A percentile compares a stretch with the other conserved stretches of the same genome.
phyloP scores from a whole-genome alignment of 2,113 vertebrate genomes.

The Notothenia rossii region DNA sequence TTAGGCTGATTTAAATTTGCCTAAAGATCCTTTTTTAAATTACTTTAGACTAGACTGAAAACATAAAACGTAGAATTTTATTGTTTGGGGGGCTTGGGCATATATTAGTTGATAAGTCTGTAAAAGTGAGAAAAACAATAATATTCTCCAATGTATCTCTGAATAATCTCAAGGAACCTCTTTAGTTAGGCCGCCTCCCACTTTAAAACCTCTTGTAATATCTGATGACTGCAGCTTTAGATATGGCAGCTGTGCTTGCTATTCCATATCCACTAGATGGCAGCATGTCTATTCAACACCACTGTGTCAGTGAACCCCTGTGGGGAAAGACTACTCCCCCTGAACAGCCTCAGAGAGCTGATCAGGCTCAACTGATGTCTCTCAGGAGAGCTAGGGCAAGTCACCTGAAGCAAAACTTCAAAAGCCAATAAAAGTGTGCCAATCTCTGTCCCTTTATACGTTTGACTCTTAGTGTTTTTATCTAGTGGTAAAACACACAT shows the following conservation, averaged over 20 bases:
- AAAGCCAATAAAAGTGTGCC: constrained; percentile 2
- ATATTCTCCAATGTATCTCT: background rate
- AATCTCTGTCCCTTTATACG: background rate
- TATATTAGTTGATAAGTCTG: too few species aligned
- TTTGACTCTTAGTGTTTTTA: constrained; percentile 1
- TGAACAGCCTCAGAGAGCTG: constrained; percentile 37
- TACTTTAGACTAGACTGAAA: too few species aligned
- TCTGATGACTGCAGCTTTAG: background rate
- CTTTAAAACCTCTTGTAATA: too few species aligned
- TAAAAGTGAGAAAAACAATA: background rate
- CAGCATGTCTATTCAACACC: constrained; percentile 44
- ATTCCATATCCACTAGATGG: constrained; percentile 61
- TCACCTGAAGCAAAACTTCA: constrained; percentile 36
- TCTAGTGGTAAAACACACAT: background rate
- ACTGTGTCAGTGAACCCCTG: background rate
- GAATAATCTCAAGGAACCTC: background rate
- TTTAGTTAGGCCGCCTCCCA: too few species aligned
- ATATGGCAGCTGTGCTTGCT: constrained; percentile 31
- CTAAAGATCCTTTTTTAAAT: too few species aligned
- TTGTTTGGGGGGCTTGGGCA: too few species aligned
- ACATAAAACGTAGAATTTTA: too few species aligned
- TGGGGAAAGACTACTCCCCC: constrained; percentile 16
- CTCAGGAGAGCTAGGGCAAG: constrained; percentile 19
- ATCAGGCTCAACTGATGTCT: constrained; percentile 50
- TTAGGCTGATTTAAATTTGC: too few species aligned